A percentile compares a stretch with the other conserved stretches of the same genome.
Evolutionary conservation across 2,888 invertebrate genomes (phyloP).

Genomic region (Galeopsomyia nigrocyanea): DNA sequence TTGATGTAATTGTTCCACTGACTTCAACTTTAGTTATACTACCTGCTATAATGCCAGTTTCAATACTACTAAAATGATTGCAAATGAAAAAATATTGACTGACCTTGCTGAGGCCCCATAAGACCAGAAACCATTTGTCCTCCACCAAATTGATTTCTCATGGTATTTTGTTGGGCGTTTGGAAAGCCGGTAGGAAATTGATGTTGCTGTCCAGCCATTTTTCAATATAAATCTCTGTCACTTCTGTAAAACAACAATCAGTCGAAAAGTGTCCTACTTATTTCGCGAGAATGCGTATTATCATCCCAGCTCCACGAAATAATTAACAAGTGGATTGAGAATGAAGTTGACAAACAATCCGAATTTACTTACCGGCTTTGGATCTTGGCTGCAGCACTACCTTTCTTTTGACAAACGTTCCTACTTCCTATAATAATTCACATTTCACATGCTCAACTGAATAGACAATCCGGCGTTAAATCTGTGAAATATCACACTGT

Average conservation of each 20-base stretch:
- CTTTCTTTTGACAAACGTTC: not conserved
- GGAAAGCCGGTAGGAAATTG: constrained; percentile 80
- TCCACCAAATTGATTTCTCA: constrained; percentile 77
- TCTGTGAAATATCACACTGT: constrained; percentile 17
- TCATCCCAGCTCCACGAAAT: not conserved
- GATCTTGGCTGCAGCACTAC: constrained; percentile 5
- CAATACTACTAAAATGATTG: not conserved
- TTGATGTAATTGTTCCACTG: not conserved
- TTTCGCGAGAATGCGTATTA: not conserved
- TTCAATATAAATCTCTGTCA: constrained; percentile 34
- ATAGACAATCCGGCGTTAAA: constrained; percentile 1
- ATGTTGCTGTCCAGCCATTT: constrained; percentile 81
- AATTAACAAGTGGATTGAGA: not conserved
- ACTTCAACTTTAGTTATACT: too few species aligned
- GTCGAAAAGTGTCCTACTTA: not conserved
- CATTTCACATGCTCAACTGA: constrained; percentile 28
- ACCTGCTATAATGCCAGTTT: too few species aligned
- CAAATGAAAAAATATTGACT: constrained; percentile 40
- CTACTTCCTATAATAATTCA: too few species aligned
- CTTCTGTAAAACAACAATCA: not conserved
- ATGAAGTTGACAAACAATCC: not conserved
- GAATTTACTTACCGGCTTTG: constrained; percentile 21
- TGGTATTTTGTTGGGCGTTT: constrained; percentile 71
- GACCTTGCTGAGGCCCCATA: constrained; percentile 71
- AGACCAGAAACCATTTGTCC: constrained; percentile 77